Conservation (phyloP, 2,797 vertebrate genomes). For the Dicrostonyx torquatus region DNA sequence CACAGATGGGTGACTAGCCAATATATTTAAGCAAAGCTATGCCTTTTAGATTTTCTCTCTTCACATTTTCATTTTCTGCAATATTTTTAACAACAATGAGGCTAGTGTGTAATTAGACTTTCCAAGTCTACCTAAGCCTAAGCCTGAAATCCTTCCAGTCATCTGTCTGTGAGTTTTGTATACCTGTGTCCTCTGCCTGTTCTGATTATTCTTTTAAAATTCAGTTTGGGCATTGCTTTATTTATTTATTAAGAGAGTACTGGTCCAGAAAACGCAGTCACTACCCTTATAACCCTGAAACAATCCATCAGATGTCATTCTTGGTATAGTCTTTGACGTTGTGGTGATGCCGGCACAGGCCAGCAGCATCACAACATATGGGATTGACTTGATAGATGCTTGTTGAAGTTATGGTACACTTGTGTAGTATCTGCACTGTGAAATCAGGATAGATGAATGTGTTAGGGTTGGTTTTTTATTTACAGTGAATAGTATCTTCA, state of each 20-base stretch:
- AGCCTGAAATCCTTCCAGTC: background rate
- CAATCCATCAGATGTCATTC: background rate
- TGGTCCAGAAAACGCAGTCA: background rate
- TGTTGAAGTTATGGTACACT: background rate
- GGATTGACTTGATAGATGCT: background rate
- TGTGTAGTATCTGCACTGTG: background rate
- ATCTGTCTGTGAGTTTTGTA: background rate
- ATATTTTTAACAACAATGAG: constrained; percentile 13
- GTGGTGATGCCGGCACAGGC: background rate
- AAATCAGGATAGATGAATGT: background rate
- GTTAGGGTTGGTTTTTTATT: background rate
- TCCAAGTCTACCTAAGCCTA: background rate
- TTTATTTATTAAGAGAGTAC: background rate
- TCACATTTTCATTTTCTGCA: constrained; percentile 19
- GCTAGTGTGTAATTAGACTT: background rate
- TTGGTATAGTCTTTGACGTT: background rate
- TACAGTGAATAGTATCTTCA: background rate
- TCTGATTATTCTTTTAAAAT: background rate
- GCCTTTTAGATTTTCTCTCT: background rate
- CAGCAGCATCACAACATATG: background rate
- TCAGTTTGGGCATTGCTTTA: background rate
- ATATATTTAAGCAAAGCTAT: background rate
- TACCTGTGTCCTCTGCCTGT: background rate
- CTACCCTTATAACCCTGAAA: background rate
- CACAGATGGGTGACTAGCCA: background rate